Evolutionary conservation across 2,113 vertebrate genomes (phyloP), one percentile per base, ranked within the genome.

Genomic region (Girardinichthys multiradiatus): DNA sequence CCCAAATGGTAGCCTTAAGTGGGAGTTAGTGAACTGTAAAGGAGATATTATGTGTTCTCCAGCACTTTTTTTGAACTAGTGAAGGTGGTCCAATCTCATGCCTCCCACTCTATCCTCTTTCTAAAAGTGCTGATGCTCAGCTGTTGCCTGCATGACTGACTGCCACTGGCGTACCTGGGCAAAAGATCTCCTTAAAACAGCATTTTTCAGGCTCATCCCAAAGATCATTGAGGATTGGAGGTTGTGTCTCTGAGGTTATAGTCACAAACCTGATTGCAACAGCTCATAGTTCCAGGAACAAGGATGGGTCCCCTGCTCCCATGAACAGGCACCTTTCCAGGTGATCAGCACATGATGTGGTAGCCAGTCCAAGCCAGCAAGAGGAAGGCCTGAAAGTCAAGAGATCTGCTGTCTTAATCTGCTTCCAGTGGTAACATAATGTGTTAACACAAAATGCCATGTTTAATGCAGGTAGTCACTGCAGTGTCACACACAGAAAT

Each of bases 221-320:
- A 30, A 80, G 89, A 87, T 89, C 82, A 83, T 33, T 15, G 45
- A 72, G 83, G 80, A 86, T 86, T 79, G 82, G 61, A 60, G 79
- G 75, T 21, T 76, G 63, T 62, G 77, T 77, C 30, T 77, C 29
- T 21, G 48, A 57, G 72, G 78, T 77, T 54, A n/a, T n/a, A 51
- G 74, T 27, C 72, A 77, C 85, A 51, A 37, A 74, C 60, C 48
- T 42, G 8, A 27, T 73, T 74, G 80, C 72, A 70, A 61, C 63
- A 63, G 76, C 81, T 89, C 84, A 84, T 79, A 89, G 79, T 86
- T 72, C 68, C 31, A 26, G 48, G 79, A 77, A 79, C 57, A 26
- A n/a, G 39, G 68, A 30, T 10, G 8, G 17, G 42, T 72, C 59
- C 1, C 5, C 65, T n/a, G n/a, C 72, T 35, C 63, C 69, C 26